These are phyloP conservation scores for Falcaria lacertinaria DNA, from an alignment of 2,888 invertebrate genomes.

Conservation along the genomic window DNA sequence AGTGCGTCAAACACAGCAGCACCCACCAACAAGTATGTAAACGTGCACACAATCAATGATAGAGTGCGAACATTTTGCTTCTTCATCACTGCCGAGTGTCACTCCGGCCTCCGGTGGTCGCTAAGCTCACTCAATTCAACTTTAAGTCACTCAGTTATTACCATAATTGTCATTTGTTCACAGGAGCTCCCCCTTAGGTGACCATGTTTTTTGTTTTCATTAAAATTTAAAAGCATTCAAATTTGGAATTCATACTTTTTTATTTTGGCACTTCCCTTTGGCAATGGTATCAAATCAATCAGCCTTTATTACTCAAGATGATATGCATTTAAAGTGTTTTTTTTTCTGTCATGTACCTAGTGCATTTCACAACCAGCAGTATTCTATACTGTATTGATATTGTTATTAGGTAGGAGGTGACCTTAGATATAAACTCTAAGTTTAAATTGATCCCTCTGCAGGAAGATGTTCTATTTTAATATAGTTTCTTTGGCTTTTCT, in stretches of 20 bases:
- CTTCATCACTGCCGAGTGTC: slow-evolving; percentile 89
- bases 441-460: slow-evolving; percentile 68
- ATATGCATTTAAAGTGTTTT: slow-evolving; percentile 34
- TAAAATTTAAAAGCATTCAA: slow-evolving; percentile 23
- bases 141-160: slow-evolving; percentile 38
- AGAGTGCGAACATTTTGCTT: slow-evolving; percentile 99
- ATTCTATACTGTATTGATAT: slow-evolving; percentile 13
- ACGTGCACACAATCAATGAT: slow-evolving; percentile 99
- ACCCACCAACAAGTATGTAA: slow-evolving; percentile 99
- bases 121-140: slow-evolving; percentile 35
- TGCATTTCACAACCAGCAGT: slow-evolving; percentile 41
- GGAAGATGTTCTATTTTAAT: slow-evolving; percentile 40
- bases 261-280: slow-evolving; percentile 26
- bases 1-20: slow-evolving; percentile 99
- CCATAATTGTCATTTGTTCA: slow-evolving; percentile 35
- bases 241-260: slow-evolving; percentile 34
- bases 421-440: slow-evolving; percentile 44
- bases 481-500: slow-evolving; percentile 14
- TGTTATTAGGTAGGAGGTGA: slow-evolving; percentile 9
- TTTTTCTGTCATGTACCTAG: slow-evolving; percentile 21
- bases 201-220: slow-evolving; percentile 39
- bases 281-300: slow-evolving; percentile 22
- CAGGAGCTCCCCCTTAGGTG: slow-evolving; percentile 31
- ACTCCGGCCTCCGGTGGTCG: slow-evolving; percentile 50
- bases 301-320: slow-evolving; percentile 40